Percentiles rank a stretch among this genome's conserved stretches.
These are phyloP conservation scores for Bucco capensis DNA, from an alignment of 2,113 vertebrate genomes.

Conservation along the genomic window DNA sequence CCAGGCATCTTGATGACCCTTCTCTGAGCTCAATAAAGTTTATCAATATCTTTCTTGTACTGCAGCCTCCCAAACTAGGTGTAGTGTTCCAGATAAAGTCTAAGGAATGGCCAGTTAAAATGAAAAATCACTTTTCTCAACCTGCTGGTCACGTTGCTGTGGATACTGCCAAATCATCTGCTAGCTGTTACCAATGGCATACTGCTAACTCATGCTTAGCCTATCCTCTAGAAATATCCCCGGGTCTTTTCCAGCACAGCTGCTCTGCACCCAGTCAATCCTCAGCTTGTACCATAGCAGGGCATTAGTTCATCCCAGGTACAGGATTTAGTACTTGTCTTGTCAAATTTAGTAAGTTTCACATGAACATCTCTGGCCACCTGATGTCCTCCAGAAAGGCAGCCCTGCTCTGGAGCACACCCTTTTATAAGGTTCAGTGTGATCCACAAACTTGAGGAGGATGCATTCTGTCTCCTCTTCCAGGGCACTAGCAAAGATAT, in stretches of 20 bases:
- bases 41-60: background rate
- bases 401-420: background rate
- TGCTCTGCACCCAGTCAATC: background rate
- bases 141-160: background rate
- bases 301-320: background rate
- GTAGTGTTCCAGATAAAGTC: background rate
- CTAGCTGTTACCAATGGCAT: background rate
- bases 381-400: background rate
- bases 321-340: background rate
- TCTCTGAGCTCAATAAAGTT: background rate
- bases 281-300: background rate
- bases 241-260: background rate
- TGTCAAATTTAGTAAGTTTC: background rate
- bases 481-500: background rate
- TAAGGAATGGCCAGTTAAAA: background rate
- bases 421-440: background rate
- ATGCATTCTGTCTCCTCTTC: background rate
- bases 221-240: background rate
- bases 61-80: background rate
- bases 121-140: background rate
- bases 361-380: background rate
- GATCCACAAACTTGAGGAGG: background rate
- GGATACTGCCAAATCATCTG: background rate
- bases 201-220: background rate
- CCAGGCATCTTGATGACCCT: background rate